Evolutionary conservation across 30 jellyfish, hydroid and myxozoan genomes (phyloP), one percentile per base, ranked within the genome.

Genomic region (Chrysaora quinquecirrha): DNA sequence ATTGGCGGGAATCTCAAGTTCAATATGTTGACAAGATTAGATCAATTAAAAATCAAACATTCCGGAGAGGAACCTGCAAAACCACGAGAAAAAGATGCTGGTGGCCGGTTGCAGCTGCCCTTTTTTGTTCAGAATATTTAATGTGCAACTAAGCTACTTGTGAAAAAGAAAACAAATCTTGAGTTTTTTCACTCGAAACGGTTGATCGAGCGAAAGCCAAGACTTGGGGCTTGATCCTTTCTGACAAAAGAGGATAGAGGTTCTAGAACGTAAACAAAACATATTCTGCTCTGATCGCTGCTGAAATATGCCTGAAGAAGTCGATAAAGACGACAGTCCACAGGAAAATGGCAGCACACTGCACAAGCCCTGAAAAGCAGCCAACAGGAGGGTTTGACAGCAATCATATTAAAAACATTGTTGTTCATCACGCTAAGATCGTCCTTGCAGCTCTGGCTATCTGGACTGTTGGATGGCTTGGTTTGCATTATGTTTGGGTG

Each of bases 391-490:
- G 92, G 34, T 69, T 82, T 47, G 92, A 82, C 46, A 80, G 80
- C 54, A 76, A 70, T 32, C 68, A 68, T 27, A 82, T 82, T 29
- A 82, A 82, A 38, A 52, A 68, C 28, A 43, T 64, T 56, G 92
- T 82, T 10, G 70, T 82, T 52, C 92, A 82, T 38, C 67, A 84
- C 46, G 87, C 77, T 0, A 75, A 75, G 54, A 24, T 75, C 24
- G 85, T 85, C 52, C 89, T 72, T 9, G 92, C 96, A 6, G 96
- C 96, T 0, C 60, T 88, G 32, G 85, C 87, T 1, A 78, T 88
- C 3, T 88, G 96, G 96, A 78, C 85, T 11, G 60, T 80, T 46
- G 96, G 96, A 18, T 88, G 90, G 89, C 62, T 73, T 35, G 87
- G 87, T 1, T 38, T 88, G 78, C 90, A 80, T 38, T 71, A 75